Evolutionary conservation across 2,888 invertebrate genomes (phyloP), one percentile per base, ranked within the genome.

Genomic region (Leucoma salicis): DNA sequence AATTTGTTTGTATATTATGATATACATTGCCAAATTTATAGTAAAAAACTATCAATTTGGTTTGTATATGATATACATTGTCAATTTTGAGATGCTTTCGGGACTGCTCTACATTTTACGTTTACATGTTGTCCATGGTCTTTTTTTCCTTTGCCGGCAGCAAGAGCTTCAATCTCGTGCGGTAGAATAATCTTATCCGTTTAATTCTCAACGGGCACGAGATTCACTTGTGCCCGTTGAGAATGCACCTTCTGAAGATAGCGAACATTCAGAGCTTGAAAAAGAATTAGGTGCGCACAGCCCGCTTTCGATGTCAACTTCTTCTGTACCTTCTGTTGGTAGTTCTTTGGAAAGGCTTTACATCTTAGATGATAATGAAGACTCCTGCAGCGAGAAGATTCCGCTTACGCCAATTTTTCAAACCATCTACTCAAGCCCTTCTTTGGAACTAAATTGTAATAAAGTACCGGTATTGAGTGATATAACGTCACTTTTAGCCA

Each of bases 361-460:
- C 15, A 39, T 39, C 10, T 28, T 40, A 25, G 39, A 39, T 15
- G 24, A 14, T 32, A 25, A 39, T 25, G 15, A 32, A 32, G 14
- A 21, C 12, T 14, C 11, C 31, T 25, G 14, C 15, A 21, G 13
- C 14, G 32, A 39, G 14, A 32, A 39, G 24, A 28, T 40, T 40
- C 34, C 28, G 10, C 37, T 37, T 21, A 37, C 31, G 27, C 39
- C 35, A 25, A 27, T 35, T 14, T 44, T 35, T 29, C 42, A 39
- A 47, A 39, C 32, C 33, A 42, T 43, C 27, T 43, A 35, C 32
- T 32, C 42, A 24, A 39, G 31, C 39, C 39, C 42, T 35, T 46
- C 39, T 31, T 35, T 36, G 21, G 42, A 46, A 31, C 41, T 38
- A 25, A 34, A 40, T 40, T 46, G 31, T 32, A 42, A 32, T 14